Evolutionary conservation across 2,797 vertebrate genomes (phyloP), one percentile per base, ranked within the genome.

Genomic region (Silurus lanzhouensis): DNA sequence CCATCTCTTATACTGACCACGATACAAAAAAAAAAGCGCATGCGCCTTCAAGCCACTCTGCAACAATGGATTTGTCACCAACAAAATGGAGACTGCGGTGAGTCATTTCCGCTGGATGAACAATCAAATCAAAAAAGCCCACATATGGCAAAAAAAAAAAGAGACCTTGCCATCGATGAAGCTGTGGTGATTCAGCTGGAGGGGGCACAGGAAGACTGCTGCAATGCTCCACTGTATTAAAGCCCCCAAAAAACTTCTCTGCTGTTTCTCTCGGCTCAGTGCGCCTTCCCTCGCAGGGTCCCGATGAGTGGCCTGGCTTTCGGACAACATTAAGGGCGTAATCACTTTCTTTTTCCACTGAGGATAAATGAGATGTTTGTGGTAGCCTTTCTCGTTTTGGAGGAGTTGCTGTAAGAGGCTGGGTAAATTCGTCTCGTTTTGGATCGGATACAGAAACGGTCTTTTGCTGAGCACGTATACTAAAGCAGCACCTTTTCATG

Each of bases 211-310:
- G 68, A 88, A 82, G 67, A 84, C 25, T 52, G 63, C 87, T 82
- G 82, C 70, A n/a, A 92, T 83, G 77, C 83, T 86, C 86, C 87
- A 74, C 83, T 89, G 91, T 90, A 91, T 91, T 90, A 91, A 92
- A 88, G 14, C 55, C 48, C n/a, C 77, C 6, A 67, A 88, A 92
- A 91, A 92, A 91, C 90, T 90, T 88, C 91, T 92, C 89, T 92
- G 92, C 91, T 92, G 92, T 84, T 92, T 89, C 91, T 92, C 91
- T 91, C 87, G 91, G 92, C 88, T 90, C 89, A 90, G 92, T 94
- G 94, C 94, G 93, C 95, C 94, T 94, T 93, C 92, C 89, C 94
- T 94, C 94, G 90, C 88, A 94, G 93, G 94, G 94, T 91, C 91
- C 86, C 6, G 88, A 91, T 91, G 92, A 94, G 92, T 91, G 88